Conservation (phyloP, 2,113 vertebrate genomes). For the Helogale parvula region DNA sequence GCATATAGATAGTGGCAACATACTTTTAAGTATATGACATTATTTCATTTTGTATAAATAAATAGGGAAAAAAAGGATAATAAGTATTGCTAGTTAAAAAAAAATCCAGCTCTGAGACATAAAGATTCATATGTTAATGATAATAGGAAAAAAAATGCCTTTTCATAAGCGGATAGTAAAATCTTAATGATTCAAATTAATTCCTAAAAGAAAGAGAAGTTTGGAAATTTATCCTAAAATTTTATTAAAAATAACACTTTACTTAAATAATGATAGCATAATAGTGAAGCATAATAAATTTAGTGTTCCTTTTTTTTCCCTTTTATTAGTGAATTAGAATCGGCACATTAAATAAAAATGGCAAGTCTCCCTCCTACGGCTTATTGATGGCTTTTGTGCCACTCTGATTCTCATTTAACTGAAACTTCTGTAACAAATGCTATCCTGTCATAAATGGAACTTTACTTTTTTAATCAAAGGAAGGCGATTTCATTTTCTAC, state of each 20-base stretch:
- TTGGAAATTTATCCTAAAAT: background rate
- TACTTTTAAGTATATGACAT: background rate
- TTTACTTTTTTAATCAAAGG: slow-evolving; percentile 63
- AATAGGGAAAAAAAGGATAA: background rate
- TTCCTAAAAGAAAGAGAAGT: background rate
- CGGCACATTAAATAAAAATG: background rate
- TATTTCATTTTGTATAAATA: background rate
- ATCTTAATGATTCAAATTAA: slow-evolving; percentile 12
- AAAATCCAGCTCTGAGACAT: background rate
- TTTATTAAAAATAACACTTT: background rate
- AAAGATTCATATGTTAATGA: background rate
- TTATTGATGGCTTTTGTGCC: background rate
- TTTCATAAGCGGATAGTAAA: slow-evolving; percentile 44
- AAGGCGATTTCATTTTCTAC: slow-evolving; percentile 64
- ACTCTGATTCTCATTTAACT: slow-evolving; percentile 35
- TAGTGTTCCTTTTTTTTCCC: background rate
- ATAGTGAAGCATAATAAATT: background rate
- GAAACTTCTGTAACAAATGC: slow-evolving; percentile 27
- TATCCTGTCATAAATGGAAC: slow-evolving; percentile 38
- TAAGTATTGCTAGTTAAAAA: background rate
- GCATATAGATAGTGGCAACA: background rate
- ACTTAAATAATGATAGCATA: background rate
- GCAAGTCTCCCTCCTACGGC: background rate
- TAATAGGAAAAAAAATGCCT: background rate
- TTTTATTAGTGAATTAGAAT: slow-evolving; percentile 11